These are phyloP conservation scores for Tetranychus urticae DNA, from an alignment of 1,140 invertebrate genomes.

Conservation along the genomic window DNA sequence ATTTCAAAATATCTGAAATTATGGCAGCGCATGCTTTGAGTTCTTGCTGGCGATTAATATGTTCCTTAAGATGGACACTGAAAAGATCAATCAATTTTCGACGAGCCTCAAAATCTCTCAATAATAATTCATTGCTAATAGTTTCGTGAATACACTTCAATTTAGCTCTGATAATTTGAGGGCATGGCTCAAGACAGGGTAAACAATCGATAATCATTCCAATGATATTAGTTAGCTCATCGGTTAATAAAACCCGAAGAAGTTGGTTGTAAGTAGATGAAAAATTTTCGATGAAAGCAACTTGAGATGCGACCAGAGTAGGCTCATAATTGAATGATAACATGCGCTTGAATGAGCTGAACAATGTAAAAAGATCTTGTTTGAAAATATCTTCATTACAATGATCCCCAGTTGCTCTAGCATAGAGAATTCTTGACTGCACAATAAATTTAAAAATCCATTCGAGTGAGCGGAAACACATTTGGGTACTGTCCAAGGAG, in stretches of 20 bases:
- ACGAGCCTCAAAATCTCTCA: conserved; percentile 29
- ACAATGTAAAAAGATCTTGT: conserved; percentile 44
- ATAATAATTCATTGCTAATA: conserved; percentile 41
- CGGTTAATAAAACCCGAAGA: conserved; percentile 29
- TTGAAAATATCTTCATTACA: conserved; percentile 65
- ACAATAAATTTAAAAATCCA: conserved; percentile 90
- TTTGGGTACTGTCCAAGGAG: conserved; percentile 58
- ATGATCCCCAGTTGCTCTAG: conserved; percentile 49
- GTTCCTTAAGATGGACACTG: conserved; percentile 41
- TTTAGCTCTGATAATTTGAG: conserved; percentile 41
- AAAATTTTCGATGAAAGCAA: conserved; percentile 16
- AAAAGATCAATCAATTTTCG: conserved; percentile 40
- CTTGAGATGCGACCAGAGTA: conserved; percentile 45
- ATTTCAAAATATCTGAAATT: conserved; percentile 53
- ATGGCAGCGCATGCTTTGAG: conserved; percentile 62
- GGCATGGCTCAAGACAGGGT: conserved; percentile 21
- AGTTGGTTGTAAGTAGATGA: conserved; percentile 21
- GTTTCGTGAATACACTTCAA: conserved; percentile 42
- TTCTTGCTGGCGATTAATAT: conserved; percentile 53
- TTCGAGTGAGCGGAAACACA: conserved; percentile 68
- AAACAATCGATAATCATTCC: conserved; percentile 40
- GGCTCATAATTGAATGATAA: conserved; percentile 40
- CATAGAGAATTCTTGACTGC: conserved; percentile 64
- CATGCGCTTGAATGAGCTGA: conserved; percentile 48
- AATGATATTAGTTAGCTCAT: conserved; percentile 40